Percentiles rank a stretch among this genome's conserved stretches.
Conservation (phyloP, 2,797 vertebrate species). For the Sebastes nivosus region DNA sequence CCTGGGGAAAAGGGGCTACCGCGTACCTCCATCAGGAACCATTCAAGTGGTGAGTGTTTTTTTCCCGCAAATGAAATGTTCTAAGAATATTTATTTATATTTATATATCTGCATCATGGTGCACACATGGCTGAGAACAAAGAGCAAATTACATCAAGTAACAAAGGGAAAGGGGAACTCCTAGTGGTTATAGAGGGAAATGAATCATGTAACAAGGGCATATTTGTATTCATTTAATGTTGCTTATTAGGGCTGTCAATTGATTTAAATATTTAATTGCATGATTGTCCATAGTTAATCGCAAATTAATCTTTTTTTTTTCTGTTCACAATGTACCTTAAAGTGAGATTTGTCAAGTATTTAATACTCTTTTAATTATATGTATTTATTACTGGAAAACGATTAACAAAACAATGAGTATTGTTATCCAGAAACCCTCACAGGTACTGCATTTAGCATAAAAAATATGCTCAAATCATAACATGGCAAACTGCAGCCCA, state of each 20-base stretch:
- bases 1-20: constrained; percentile 98
- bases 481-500: too few species aligned
- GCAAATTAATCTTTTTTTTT: too few species aligned
- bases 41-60: constrained; percentile 97
- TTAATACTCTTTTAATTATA: too few species aligned
- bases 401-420: too few species aligned
- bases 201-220: not conserved
- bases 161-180: constrained; percentile 50
- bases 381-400: too few species aligned
- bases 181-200: constrained; percentile 65
- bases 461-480: too few species aligned
- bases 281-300: too few species aligned
- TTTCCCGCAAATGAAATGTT: not conserved
- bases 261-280: too few species aligned
- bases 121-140: constrained; percentile 50
- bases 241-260: not conserved
- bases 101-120: not conserved
- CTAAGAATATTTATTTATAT: not conserved
- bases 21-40: constrained; percentile 99
- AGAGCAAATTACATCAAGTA: constrained; percentile 25
- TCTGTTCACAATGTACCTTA: too few species aligned
- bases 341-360: too few species aligned
- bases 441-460: too few species aligned
- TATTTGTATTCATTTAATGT: not conserved
- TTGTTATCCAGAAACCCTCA: too few species aligned